A percentile compares a stretch with the other conserved stretches of the same genome.
Conservation (phyloP, 1,140 invertebrate species). For the Heliconius nattereri region DNA sequence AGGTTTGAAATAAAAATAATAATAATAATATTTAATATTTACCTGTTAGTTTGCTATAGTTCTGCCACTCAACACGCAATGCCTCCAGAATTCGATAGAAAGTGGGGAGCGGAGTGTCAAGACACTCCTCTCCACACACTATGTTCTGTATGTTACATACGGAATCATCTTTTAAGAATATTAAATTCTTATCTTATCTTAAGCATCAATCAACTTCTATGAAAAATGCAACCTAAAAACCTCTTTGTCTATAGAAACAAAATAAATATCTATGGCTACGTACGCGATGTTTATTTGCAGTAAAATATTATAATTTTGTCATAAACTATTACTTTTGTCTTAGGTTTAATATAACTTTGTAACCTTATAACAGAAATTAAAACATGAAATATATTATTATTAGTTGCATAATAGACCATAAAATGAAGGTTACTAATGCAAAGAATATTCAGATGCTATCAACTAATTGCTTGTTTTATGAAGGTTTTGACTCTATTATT, state of each 20-base stretch:
- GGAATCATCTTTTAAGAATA: too few relatives aligned
- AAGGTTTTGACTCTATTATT: constrained; percentile 33
- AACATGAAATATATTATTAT: constrained; percentile 31
- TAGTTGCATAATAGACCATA: constrained; percentile 36
- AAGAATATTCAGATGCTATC: constrained; percentile 38
- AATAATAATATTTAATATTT: too few relatives aligned
- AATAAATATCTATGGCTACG: background rate
- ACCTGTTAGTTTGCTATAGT: too few relatives aligned
- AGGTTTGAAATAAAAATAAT: too few relatives aligned
- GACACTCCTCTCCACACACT: too few relatives aligned
- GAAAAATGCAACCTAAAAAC: too few relatives aligned
- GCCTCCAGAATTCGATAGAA: too few relatives aligned
- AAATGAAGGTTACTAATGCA: constrained; percentile 37
- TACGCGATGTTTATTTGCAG: background rate
- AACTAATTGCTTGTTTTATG: constrained; percentile 31
- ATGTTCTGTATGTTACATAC: too few relatives aligned
- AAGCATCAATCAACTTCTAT: too few relatives aligned
- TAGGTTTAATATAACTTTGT: background rate
- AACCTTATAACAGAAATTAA: constrained; percentile 23
- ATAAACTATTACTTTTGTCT: background rate
- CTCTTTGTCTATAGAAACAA: background rate
- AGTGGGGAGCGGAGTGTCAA: too few relatives aligned
- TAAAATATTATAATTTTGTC: background rate
- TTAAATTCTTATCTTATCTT: too few relatives aligned
- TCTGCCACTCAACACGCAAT: too few relatives aligned